phyloP scores from a whole-genome alignment of 1,140 invertebrate genomes.

The Batillaria attramentaria region DNA sequence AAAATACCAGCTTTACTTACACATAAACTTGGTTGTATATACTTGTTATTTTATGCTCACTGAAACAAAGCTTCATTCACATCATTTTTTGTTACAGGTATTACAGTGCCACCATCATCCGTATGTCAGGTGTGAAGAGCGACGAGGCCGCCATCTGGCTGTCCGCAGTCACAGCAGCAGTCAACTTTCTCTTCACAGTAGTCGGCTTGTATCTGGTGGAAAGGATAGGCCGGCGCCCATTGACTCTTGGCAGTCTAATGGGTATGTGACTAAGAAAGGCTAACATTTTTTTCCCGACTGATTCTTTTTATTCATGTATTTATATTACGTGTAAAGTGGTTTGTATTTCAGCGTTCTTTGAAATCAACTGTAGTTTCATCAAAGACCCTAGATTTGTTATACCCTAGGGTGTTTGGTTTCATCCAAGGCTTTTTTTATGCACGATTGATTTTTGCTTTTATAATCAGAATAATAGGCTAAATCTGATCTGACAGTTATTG shows the following conservation, averaged over 20 bases:
- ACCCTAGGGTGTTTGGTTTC: not conserved
- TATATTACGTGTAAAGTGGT: no score
- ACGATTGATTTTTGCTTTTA: no score
- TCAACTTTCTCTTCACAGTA: slow-evolving; percentile 77
- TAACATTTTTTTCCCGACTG: no score
- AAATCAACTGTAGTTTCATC: no score
- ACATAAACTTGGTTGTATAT: not conserved
- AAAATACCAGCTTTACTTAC: not conserved
- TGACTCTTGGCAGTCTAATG: slow-evolving; percentile 74
- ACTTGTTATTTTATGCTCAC: not conserved
- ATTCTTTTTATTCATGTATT: no score
- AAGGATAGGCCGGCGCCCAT: slow-evolving; percentile 75
- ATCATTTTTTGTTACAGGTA: slow-evolving; percentile 71
- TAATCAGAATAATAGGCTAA: not conserved
- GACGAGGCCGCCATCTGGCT: slow-evolving; percentile 78
- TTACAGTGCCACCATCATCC: slow-evolving; percentile 79
- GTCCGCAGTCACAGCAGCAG: slow-evolving; percentile 74
- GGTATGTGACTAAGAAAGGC: no score
- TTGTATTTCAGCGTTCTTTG: no score
- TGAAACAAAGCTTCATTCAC: not conserved
- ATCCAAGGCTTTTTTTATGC: no score
- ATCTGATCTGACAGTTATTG: not conserved
- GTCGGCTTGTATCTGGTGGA: slow-evolving; percentile 78
- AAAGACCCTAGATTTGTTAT: no score
- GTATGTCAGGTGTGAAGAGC: slow-evolving; percentile 77